Evolutionary conservation across 2,888 invertebrate species (phyloP), one percentile per base, ranked within the genome.

Genomic region (Desoria tigrina): DNA sequence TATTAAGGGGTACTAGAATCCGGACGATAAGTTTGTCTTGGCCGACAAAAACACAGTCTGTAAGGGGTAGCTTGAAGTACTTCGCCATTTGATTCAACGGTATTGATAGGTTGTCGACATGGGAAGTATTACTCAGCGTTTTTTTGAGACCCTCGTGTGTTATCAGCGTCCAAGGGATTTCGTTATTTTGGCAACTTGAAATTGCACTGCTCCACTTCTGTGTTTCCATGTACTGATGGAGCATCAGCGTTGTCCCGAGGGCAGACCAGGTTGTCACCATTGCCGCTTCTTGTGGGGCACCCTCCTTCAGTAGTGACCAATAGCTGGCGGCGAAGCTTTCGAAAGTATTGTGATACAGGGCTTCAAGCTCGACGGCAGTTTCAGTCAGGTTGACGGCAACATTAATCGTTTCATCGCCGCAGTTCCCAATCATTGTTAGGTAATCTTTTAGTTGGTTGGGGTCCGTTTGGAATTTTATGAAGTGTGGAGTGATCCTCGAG

Each of bases 41-140:
- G 21, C 59, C 61, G 2, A 63, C 53, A 63, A 68, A 71, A 11
- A 68, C 66, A 37, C 71, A 71, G 61, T 71, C 68, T 2, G 68
- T 24, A 24, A 71, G 11, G 16, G 68, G 66, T 60, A 68, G 62
- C 24, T 65, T 51, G 59, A 66, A 71, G 51, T 71, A 71, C 42
- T 51, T 64, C 16, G 66, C 50, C 9, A 66, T 56, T 9, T 63
- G 26, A 2, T 66, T 55, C 6, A 65, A 11, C 16, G 68, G 62
- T 16, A 71, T 65, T 1, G 68, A 45, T 24, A 71, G 59, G 16
- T 14, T 42, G 6, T 32, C 26, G 3, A 16, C 18, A 11, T 42
- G n/a, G 9, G 21, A 7, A 23, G n/a, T 16, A 26, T 24, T 24
- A 6, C 9, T 45, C 26, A 67, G 45, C 6, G 56, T 27, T 7